Conservation (phyloP, 1,140 invertebrate species). For the Scylla paramamosain region DNA sequence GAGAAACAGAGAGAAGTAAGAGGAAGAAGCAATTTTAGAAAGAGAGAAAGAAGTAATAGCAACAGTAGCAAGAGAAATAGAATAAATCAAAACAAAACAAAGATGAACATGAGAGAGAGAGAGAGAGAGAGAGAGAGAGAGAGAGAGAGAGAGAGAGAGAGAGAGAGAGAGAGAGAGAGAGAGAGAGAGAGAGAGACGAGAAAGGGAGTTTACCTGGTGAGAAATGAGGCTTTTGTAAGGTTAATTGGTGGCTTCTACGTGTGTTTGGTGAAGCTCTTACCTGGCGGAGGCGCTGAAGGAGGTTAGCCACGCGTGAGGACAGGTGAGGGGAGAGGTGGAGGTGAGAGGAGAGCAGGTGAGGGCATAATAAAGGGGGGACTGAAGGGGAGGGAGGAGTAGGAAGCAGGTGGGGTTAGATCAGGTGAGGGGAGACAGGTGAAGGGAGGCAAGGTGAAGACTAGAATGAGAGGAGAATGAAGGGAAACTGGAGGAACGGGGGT, state of each 20-base stretch:
- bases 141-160: background rate
- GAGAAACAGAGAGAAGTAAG: background rate
- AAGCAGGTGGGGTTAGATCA: background rate
- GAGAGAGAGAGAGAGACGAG: background rate
- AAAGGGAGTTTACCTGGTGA: background rate
- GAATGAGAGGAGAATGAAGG: background rate
- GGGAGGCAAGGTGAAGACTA: background rate
- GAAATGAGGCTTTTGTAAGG: conserved; percentile 46
- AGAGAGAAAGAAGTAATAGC: background rate
- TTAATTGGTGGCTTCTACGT: conserved; percentile 33
- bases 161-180: background rate
- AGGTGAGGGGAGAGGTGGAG: background rate
- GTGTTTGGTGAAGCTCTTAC: conserved; percentile 47
- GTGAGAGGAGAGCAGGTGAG: background rate
- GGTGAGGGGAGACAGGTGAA: background rate
- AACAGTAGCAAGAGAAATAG: background rate
- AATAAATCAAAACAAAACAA: background rate
- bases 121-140: background rate
- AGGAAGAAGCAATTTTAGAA: background rate
- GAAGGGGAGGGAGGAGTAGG: background rate
- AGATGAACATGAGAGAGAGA: background rate
- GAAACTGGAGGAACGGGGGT: background rate
- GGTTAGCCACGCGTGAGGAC: background rate
- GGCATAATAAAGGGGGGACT: background rate
- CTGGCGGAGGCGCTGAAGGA: conserved; percentile 11